Evolutionary conservation across 2,797 vertebrate species (phyloP).

Genomic region (Myripristis jacobus): DNA sequence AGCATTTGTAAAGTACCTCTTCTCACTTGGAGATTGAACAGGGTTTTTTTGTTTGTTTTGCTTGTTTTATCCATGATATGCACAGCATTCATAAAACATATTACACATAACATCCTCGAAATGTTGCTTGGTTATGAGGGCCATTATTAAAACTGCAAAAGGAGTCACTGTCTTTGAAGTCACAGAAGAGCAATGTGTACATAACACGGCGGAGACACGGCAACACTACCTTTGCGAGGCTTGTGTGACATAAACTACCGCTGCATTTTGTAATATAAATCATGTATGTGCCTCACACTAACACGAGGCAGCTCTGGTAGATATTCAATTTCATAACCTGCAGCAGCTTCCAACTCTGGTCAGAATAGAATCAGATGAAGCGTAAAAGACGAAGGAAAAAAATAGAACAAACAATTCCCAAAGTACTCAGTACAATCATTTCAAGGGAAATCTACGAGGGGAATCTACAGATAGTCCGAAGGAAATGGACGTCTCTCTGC

Average conservation of each 20-base stretch:
- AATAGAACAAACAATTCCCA: conserved; percentile 15
- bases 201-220: neutral
- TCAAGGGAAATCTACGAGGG: conserved; percentile 11
- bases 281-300: no score
- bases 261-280: neutral
- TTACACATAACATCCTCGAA: neutral
- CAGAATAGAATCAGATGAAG: conserved; percentile 11
- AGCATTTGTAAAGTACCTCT: neutral
- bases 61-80: no score
- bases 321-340: neutral
- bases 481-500: conserved; percentile 50
- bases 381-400: neutral
- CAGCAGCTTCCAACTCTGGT: no score
- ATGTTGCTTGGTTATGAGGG: neutral
- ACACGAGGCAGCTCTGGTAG: neutral
- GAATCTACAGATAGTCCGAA: conserved; percentile 36
- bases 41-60: conserved; percentile 1
- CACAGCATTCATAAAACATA: conserved; percentile 64
- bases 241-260: neutral
- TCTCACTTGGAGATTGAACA: neutral
- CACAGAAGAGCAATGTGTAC: neutral
- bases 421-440: conserved; percentile 7
- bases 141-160: conserved; percentile 2
- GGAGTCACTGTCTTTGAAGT: neutral
- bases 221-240: neutral